Evolutionary conservation across 2,113 vertebrate species (phyloP).

Genomic region (Helogale parvula): DNA sequence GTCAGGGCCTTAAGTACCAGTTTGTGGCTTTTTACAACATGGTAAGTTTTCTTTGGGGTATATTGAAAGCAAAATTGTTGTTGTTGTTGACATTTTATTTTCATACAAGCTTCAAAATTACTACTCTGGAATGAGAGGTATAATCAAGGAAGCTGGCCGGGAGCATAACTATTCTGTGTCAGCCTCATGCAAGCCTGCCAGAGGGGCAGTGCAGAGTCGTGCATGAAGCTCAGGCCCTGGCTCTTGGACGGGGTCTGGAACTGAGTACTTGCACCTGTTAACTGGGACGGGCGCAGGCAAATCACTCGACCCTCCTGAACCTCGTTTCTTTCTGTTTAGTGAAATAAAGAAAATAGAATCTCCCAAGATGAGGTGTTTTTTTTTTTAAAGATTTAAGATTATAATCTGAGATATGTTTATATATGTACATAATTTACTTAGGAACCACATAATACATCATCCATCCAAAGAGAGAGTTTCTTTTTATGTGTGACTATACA

Average conservation of each 20-base stretch:
- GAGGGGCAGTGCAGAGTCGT: background rate
- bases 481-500: background rate
- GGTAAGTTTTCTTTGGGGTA: background rate
- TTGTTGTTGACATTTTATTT: background rate
- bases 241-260: background rate
- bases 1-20: background rate
- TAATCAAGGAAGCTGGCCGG: background rate
- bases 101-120: background rate
- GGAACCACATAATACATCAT: background rate
- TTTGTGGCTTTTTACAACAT: conserved; percentile 24
- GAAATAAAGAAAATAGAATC: background rate
- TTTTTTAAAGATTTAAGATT: background rate
- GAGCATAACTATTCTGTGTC: background rate
- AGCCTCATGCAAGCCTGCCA: background rate
- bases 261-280: background rate
- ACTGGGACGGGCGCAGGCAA: background rate
- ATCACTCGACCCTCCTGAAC: background rate
- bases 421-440: background rate
- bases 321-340: background rate
- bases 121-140: background rate
- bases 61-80: background rate
- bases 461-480: background rate
- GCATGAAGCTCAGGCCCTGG: background rate
- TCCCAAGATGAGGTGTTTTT: background rate
- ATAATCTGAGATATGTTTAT: background rate